A percentile compares a stretch with the other conserved stretches of the same genome.
Evolutionary conservation across 1,140 invertebrate genomes (phyloP).

Genomic region (Holotrichia oblita): DNA sequence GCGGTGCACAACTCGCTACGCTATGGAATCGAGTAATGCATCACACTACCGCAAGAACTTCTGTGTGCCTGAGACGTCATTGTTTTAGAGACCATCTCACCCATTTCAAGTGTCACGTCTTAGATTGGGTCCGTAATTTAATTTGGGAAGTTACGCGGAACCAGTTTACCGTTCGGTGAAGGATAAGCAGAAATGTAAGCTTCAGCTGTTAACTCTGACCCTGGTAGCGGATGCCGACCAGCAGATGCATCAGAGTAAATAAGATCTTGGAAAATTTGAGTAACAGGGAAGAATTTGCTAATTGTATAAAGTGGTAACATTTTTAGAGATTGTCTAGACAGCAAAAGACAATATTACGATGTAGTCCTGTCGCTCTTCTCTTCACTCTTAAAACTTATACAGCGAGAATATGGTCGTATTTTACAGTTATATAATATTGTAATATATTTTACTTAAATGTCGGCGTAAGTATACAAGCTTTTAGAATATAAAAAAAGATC

Average conservation of each 20-base stretch:
- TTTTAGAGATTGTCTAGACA: background rate
- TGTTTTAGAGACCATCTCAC: conserved; percentile 36
- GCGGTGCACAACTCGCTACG: conserved; percentile 17
- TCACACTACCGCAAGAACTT: conserved; percentile 35
- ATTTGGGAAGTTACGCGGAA: conserved; percentile 34
- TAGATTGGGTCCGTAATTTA: conserved; percentile 33
- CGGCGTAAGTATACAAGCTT: too few species aligned
- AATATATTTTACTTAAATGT: too few species aligned
- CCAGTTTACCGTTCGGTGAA: conserved; percentile 26
- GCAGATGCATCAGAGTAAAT: background rate
- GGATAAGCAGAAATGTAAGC: conserved; percentile 31
- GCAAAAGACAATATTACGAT: too few species aligned
- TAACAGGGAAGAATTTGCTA: conserved; percentile 1
- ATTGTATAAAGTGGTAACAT: background rate
- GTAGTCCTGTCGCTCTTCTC: too few species aligned
- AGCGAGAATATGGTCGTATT: too few species aligned
- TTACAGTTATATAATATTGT: too few species aligned
- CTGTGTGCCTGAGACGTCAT: conserved; percentile 31
- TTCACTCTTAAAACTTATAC: too few species aligned
- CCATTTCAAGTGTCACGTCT: conserved; percentile 36
- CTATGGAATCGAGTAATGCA: conserved; percentile 34
- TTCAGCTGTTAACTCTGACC: background rate
- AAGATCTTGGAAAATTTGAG: background rate
- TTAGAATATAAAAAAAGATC: too few species aligned
- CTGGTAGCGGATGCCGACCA: background rate